These are phyloP conservation scores for Lymantria monacha DNA, from an alignment of 2,888 invertebrate genomes.

Conservation along the genomic window DNA sequence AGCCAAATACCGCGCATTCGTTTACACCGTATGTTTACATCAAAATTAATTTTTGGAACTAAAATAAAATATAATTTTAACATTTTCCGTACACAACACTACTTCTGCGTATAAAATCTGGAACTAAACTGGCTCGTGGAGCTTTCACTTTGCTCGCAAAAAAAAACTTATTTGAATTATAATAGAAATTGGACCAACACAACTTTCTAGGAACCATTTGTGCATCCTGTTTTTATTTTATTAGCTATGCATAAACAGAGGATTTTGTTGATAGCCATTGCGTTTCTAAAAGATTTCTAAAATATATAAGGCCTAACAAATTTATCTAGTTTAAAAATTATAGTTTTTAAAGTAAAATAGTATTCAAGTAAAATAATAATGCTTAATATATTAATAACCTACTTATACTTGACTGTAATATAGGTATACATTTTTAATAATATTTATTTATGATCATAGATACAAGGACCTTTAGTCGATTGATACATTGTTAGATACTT, in stretches of 20 bases:
- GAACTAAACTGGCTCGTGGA: conserved; percentile 52
- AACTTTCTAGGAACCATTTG: conserved; percentile 61
- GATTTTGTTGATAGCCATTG: background rate
- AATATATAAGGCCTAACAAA: too few relatives aligned
- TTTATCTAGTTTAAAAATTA: too few relatives aligned
- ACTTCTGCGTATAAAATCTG: conserved; percentile 64
- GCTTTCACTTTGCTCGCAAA: conserved; percentile 76
- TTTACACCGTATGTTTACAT: conserved; percentile 43
- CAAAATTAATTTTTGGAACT: conserved; percentile 42
- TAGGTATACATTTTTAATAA: too few relatives aligned
- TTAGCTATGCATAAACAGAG: conserved; percentile 33
- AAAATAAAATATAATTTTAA: conserved; percentile 40
- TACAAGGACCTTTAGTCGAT: too few relatives aligned
- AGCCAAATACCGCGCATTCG: conserved; percentile 43
- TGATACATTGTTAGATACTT: too few relatives aligned
- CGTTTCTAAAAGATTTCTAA: too few relatives aligned
- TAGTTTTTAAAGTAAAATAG: too few relatives aligned
- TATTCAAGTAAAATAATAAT: too few relatives aligned
- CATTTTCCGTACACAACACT: conserved; percentile 54
- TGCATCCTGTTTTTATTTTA: conserved; percentile 32
- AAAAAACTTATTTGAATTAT: conserved; percentile 78
- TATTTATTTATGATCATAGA: too few relatives aligned
- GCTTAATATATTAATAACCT: too few relatives aligned
- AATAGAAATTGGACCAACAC: conserved; percentile 67
- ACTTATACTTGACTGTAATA: too few relatives aligned